A percentile compares a stretch with the other conserved stretches of the same genome.
Evolutionary conservation across 1,140 invertebrate species (phyloP).

Genomic region (Coptotermes formosanus): DNA sequence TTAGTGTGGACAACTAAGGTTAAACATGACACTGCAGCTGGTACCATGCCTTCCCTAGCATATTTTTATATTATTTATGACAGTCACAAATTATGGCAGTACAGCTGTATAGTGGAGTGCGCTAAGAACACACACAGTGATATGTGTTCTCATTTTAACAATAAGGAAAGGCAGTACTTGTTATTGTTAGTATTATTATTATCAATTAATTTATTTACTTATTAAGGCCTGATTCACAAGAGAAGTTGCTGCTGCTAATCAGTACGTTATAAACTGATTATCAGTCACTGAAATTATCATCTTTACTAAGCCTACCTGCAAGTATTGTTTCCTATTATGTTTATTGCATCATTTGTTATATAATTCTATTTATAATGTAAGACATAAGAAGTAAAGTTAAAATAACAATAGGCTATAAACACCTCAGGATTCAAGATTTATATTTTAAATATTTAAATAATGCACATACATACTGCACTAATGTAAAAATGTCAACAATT

Average conservation of each 20-base stretch:
- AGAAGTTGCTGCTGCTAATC: neutral
- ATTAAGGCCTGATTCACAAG: neutral
- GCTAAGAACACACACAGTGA: neutral
- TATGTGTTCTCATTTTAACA: neutral
- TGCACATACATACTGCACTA: neutral
- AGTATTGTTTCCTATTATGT: neutral
- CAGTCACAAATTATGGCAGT: neutral
- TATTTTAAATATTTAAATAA: slow-evolving; percentile 3
- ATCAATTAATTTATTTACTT: neutral
- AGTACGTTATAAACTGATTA: neutral
- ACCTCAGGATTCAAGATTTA: neutral
- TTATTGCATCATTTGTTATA: neutral
- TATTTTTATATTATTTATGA: neutral
- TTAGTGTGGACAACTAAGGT: neutral
- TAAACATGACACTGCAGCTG: neutral
- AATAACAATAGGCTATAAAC: neutral
- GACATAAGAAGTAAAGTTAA: neutral
- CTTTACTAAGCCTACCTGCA: neutral
- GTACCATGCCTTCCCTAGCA: neutral
- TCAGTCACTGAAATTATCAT: neutral
- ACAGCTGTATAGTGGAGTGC: neutral
- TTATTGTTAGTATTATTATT: neutral
- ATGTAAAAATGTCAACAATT: neutral
- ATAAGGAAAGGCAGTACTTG: neutral
- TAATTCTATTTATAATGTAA: neutral